These are phyloP conservation scores for Mesaphorura yosii DNA, from an alignment of 1,140 invertebrate species.

Conservation along the genomic window DNA sequence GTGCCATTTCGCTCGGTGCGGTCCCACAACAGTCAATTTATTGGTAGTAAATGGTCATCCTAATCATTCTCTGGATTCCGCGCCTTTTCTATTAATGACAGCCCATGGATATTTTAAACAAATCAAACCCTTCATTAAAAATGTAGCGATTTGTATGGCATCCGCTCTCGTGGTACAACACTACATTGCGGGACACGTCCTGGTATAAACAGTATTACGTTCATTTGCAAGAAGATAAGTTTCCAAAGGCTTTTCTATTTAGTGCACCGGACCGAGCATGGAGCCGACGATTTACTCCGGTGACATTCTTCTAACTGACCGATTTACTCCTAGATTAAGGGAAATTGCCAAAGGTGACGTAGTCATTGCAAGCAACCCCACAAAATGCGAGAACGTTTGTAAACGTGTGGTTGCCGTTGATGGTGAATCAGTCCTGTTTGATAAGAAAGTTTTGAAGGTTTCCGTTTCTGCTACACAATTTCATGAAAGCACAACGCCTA, in stretches of 20 bases:
- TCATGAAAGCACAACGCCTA: not conserved
- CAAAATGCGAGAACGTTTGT: slow-evolving; percentile 69
- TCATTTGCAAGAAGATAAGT: not conserved
- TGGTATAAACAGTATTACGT: not conserved
- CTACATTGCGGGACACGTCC: not conserved
- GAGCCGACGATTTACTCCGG: slow-evolving; percentile 66
- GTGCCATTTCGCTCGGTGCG: too few species aligned
- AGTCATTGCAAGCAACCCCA: slow-evolving; percentile 64
- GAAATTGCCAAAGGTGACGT: slow-evolving; percentile 62
- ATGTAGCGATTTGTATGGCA: too few species aligned
- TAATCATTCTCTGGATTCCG: too few species aligned
- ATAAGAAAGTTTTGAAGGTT: not conserved
- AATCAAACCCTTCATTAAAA: too few species aligned
- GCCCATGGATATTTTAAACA: too few species aligned
- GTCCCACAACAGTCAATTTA: too few species aligned
- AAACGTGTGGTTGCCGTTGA: slow-evolving; percentile 64
- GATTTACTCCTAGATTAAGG: slow-evolving; percentile 52
- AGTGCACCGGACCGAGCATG: slow-evolving; percentile 82
- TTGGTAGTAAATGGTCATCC: too few species aligned
- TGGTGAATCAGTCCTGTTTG: slow-evolving; percentile 49
- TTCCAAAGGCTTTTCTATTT: slow-evolving; percentile 32
- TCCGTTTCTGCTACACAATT: not conserved
- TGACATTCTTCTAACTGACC: slow-evolving; percentile 70
- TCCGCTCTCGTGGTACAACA: not conserved
- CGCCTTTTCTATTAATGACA: too few species aligned